Evolutionary conservation across 2,888 invertebrate species (phyloP).

Genomic region (Ptilodon capucinus): DNA sequence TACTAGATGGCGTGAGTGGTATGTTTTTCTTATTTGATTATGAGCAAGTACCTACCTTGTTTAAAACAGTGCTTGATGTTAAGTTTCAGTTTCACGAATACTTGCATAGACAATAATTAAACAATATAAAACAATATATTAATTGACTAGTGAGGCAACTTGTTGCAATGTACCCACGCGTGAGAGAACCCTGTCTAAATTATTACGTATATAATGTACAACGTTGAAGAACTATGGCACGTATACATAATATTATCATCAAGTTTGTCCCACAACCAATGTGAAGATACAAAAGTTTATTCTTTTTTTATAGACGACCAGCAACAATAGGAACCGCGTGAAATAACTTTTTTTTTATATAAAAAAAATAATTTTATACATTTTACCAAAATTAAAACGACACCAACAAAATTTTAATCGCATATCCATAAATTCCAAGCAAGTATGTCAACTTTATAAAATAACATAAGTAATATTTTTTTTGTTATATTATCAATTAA

Average conservation of each 20-base stretch:
- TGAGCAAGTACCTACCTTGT: too few species aligned
- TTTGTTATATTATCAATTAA: neutral
- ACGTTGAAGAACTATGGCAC: constrained; percentile 27
- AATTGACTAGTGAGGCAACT: constrained; percentile 61
- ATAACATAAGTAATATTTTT: neutral
- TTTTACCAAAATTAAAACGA: neutral
- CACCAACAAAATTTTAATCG: neutral
- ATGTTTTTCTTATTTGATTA: too few species aligned
- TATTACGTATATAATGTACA: constrained; percentile 24
- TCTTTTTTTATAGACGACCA: constrained; percentile 1
- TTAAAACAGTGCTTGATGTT: too few species aligned
- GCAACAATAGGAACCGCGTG: constrained; percentile 3
- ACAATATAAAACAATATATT: constrained; percentile 34
- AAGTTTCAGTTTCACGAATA: neutral
- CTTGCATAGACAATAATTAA: neutral
- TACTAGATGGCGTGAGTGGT: neutral
- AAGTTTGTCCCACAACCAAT: neutral
- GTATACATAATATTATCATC: constrained; percentile 12
- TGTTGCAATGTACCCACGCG: constrained; percentile 28
- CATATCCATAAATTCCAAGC: neutral
- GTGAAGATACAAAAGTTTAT: neutral
- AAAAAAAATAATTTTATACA: constrained; percentile 2
- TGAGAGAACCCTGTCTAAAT: constrained; percentile 38
- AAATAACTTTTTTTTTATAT: constrained; percentile 1
- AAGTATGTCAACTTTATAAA: neutral